Conservation (phyloP, 2,113 vertebrate genomes). For the Himantopus leucocephalus region DNA sequence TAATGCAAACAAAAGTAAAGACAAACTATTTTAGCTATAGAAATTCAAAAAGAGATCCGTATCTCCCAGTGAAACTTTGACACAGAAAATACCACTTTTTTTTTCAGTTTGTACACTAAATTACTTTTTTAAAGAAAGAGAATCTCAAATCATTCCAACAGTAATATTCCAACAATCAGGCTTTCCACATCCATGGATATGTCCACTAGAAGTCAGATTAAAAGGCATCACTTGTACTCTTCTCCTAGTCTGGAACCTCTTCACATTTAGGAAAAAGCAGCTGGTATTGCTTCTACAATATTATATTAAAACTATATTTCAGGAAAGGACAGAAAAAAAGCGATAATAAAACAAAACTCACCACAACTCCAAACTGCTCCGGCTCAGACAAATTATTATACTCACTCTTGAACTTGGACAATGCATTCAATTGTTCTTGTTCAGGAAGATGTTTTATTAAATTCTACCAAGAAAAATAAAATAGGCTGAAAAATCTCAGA, state of each 20-base stretch:
- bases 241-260: not conserved
- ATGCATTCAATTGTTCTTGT: slow-evolving; percentile 85
- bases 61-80: not conserved
- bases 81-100: not conserved
- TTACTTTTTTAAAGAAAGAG: not conserved
- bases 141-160: not conserved
- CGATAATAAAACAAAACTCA: slow-evolving; percentile 72
- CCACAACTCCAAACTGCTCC: slow-evolving; percentile 95
- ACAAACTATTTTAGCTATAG: not conserved
- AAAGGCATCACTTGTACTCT: slow-evolving; percentile 18
- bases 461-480: slow-evolving; percentile 68
- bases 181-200: not conserved
- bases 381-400: slow-evolving; percentile 90
- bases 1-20: not conserved
- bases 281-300: not conserved
- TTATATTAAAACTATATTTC: not conserved
- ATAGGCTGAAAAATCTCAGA: not conserved
- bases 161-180: not conserved
- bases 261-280: not conserved
- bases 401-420: slow-evolving; percentile 86
- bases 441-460: slow-evolving; percentile 92
- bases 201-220: not conserved
- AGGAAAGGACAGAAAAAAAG: not conserved
- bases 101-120: not conserved
- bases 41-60: not conserved